A percentile compares a stretch with the other conserved stretches of the same genome.
Evolutionary conservation across 2,888 invertebrate genomes (phyloP).

Genomic region (Athalia rosae): DNA sequence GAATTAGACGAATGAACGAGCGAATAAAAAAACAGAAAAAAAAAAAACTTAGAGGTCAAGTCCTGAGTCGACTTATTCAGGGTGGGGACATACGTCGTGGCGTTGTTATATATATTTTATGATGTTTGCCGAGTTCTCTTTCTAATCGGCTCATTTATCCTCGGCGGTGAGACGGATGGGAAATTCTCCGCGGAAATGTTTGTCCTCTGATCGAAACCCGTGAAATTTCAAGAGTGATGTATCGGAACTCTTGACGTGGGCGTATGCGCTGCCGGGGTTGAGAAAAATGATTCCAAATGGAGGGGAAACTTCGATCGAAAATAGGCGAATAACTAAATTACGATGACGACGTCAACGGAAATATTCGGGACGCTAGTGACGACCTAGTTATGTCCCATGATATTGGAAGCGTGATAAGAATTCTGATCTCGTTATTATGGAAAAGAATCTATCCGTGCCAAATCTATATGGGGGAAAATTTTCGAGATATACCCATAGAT

Average conservation of each 20-base stretch:
- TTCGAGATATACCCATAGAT: neutral
- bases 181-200: neutral
- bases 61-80: no score
- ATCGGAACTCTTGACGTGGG: no score
- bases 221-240: neutral
- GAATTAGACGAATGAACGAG: no score
- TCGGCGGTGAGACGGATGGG: neutral
- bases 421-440: neutral
- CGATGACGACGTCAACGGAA: neutral
- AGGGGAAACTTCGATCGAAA: conserved; percentile 1
- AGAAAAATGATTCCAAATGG: neutral
- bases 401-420: neutral
- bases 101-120: no score
- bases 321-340: conserved; percentile 19
- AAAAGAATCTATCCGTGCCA: neutral
- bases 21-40: no score
- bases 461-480: neutral
- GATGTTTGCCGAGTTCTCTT: no score
- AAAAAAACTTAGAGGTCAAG: no score
- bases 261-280: no score
- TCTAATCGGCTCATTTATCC: no score
- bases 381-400: conserved; percentile 4
- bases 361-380: no score
- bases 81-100: no score
- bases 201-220: neutral